Evolutionary conservation across 2,113 vertebrate genomes (phyloP), one percentile per base, ranked within the genome.

Genomic region (Osmerus mordax): DNA sequence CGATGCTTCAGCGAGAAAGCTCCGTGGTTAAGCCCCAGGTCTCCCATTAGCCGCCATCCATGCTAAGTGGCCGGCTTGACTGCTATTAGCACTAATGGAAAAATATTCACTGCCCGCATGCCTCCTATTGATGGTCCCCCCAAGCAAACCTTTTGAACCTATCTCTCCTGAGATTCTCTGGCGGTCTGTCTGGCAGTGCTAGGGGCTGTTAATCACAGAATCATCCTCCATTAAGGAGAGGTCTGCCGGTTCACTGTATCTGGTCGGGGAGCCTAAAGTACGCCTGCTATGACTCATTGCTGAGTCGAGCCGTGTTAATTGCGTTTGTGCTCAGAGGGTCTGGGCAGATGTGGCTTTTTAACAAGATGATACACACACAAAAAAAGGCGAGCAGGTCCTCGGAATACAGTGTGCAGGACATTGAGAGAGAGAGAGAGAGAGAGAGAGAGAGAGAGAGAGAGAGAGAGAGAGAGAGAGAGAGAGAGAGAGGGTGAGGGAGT

Each of bases 311-410:
- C 12, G 69, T 63, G 74, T 80, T 83, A 78, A 83, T 77, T 79
- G 75, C 54, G 32, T 62, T 83, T 56, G 59, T 19, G 52, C 61
- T 54, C 18, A 8, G 21, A 72, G 60, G 47, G 56, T 29, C 41
- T 75, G 64, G 70, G 69, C 72, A 77, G 72, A 83, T 77, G 72
- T 65, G 74, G 60, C 41, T 53, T 68, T 71, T 77, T 80, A 73
- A 67, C 61, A 64, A 67, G 16, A 65, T 71, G 29, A 70, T 19
- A 65, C 47, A 60, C 52, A 67, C 55, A 61, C 16, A 19, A 23
- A 64, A 25, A 64, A 5, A 23, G 29, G 18, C 29, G 56, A 47
- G 21, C 41, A 9, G 59, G 15, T 36, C 19, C 29, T 4, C 23
- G 6, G 29, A 25, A 59, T n/a, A 61, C 56, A 70, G 13, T 12